Evolutionary conservation across 2,888 invertebrate genomes (phyloP).

Genomic region (Ellobium chinense): DNA sequence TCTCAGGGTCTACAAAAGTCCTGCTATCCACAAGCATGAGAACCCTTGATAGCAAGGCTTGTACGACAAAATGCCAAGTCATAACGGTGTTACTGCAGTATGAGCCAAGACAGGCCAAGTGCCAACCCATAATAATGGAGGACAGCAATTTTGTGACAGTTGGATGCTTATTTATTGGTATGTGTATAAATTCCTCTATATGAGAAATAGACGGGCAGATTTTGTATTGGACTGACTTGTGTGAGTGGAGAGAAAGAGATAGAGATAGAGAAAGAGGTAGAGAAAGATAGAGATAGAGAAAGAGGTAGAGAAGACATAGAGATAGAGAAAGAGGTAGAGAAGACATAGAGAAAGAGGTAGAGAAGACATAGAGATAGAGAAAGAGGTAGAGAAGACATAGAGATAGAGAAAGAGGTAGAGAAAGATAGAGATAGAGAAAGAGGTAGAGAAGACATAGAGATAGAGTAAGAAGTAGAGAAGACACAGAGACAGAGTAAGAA

Average conservation of each 20-base stretch:
- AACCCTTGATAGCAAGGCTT: too few relatives aligned
- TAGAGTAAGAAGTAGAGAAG: background rate
- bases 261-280: background rate
- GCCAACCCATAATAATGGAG: too few relatives aligned
- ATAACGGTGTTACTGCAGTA: too few relatives aligned
- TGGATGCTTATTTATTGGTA: too few relatives aligned
- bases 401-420: background rate
- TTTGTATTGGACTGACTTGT: too few relatives aligned
- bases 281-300: background rate
- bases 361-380: background rate
- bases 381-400: background rate
- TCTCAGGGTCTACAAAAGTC: too few relatives aligned
- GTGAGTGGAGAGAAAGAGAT: background rate
- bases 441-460: background rate
- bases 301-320: background rate
- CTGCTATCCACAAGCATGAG: too few relatives aligned
- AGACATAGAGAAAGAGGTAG: background rate
- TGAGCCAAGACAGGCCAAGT: too few relatives aligned
- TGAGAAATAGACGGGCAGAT: too few relatives aligned
- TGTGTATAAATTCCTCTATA: too few relatives aligned
- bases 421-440: background rate
- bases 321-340: constrained; percentile 18
- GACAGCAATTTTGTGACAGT: too few relatives aligned
- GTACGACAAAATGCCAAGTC: too few relatives aligned
- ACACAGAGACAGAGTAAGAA: background rate